Conservation (phyloP, 2,888 invertebrate species). For the Drosophila mayaguana region DNA sequence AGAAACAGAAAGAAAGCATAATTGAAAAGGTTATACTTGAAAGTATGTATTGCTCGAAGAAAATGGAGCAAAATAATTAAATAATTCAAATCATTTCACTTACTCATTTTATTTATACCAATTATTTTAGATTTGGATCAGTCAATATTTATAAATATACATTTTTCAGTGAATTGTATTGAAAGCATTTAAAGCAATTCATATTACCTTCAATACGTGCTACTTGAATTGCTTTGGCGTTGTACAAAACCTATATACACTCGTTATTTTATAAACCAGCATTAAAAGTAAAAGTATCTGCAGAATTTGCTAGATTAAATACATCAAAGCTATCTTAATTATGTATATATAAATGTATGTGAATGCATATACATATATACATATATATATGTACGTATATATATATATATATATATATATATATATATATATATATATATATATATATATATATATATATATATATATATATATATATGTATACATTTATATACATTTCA, state of each 20-base stretch:
- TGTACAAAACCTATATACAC: background rate
- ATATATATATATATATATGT: background rate
- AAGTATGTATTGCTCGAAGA: background rate
- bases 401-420: background rate
- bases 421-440: background rate
- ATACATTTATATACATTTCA: background rate
- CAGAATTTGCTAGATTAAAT: background rate
- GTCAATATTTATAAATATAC: too few relatives aligned
- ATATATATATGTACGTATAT: background rate
- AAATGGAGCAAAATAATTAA: background rate
- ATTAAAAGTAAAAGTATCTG: background rate
- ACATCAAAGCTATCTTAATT: slow-evolving; percentile 16
- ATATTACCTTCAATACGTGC: too few relatives aligned
- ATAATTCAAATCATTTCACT: background rate
- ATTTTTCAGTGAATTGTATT: background rate
- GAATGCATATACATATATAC: background rate
- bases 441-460: background rate
- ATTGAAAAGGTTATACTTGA: background rate
- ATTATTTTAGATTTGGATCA: too few relatives aligned
- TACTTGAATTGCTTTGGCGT: too few relatives aligned
- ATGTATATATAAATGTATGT: slow-evolving; percentile 1
- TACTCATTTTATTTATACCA: too few relatives aligned
- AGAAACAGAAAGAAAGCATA: background rate
- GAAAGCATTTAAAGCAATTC: background rate
- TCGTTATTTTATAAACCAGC: background rate